Percentiles rank a stretch among this genome's conserved stretches.
Evolutionary conservation across 2,113 vertebrate species (phyloP).

Genomic region (Nibea albiflora): DNA sequence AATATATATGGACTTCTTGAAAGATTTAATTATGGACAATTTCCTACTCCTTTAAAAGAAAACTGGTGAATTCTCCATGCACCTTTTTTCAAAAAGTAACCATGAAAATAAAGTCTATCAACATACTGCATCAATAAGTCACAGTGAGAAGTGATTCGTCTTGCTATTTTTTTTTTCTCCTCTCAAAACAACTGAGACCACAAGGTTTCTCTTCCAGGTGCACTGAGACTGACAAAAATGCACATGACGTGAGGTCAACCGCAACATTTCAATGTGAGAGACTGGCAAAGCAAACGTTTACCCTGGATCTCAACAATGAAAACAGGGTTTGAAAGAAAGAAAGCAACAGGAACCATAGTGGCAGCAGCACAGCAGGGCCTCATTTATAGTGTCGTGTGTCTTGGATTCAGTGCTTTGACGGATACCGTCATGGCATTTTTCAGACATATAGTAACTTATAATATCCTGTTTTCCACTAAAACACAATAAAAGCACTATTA

Average conservation of each 20-base stretch:
- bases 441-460: too few species aligned
- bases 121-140: background rate
- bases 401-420: background rate
- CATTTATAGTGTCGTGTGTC: background rate
- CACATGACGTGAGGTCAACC: constrained; percentile 12
- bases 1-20: background rate
- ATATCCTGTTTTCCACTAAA: too few species aligned
- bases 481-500: background rate
- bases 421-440: too few species aligned
- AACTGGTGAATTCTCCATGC: background rate
- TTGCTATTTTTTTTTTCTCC: background rate
- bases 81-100: background rate
- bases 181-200: constrained; percentile 3
- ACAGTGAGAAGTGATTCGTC: background rate
- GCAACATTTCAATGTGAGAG: constrained; percentile 1
- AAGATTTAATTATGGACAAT: background rate
- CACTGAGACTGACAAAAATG: constrained; percentile 1
- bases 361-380: background rate
- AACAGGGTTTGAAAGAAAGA: background rate
- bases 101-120: background rate
- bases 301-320: constrained; percentile 15
- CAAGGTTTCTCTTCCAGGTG: constrained; percentile 5
- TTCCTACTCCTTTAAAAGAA: background rate
- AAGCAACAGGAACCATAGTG: background rate
- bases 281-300: constrained; percentile 22